Percentiles rank a stretch among this genome's conserved stretches.
phyloP scores from a whole-genome alignment of 2,113 vertebrate genomes.

The Condylura cristata region DNA sequence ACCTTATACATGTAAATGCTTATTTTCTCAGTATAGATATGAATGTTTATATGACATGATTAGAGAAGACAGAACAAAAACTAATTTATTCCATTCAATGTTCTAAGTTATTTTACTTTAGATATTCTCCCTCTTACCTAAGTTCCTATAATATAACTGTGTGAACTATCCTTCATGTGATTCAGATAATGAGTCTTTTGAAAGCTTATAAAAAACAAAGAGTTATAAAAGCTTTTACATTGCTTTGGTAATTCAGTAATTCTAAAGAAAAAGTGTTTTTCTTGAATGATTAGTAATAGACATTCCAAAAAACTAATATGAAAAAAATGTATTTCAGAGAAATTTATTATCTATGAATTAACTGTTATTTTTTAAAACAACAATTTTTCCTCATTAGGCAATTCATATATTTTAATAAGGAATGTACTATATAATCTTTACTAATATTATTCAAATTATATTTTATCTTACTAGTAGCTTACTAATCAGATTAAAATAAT shows the following conservation, averaged over 20 bases:
- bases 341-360: background rate
- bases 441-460: background rate
- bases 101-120: constrained; percentile 2
- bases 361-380: background rate
- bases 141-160: background rate
- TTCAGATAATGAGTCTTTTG: background rate
- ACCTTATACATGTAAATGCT: background rate
- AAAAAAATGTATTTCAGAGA: background rate
- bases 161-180: background rate
- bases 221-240: background rate
- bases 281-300: background rate
- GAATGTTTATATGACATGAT: background rate
- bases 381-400: background rate
- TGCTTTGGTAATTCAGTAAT: background rate
- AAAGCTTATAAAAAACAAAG: background rate
- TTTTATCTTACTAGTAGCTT: background rate
- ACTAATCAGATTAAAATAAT: background rate
- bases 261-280: background rate
- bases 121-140: background rate
- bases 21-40: background rate
- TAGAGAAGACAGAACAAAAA: background rate
- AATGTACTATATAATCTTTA: background rate
- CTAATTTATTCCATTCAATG: background rate
- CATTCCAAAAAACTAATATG: background rate
- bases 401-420: background rate